A percentile compares a stretch with the other conserved stretches of the same genome.
Evolutionary conservation across 1,140 invertebrate genomes (phyloP).

Genomic region (Pinna nobilis): DNA sequence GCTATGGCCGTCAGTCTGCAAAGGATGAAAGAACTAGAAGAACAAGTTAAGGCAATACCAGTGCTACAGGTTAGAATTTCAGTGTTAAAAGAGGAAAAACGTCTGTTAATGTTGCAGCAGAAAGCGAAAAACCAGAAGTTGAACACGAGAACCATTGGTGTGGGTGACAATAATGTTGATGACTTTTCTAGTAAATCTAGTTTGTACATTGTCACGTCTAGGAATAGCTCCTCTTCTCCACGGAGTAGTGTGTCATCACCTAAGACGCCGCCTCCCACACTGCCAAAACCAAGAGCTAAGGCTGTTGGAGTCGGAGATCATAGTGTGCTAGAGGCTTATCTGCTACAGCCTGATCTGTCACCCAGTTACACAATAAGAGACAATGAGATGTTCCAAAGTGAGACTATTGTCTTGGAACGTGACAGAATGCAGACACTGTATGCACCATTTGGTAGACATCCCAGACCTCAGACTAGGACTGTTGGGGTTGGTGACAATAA

Average conservation of each 20-base stretch:
- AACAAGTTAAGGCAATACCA: slow-evolving; percentile 90
- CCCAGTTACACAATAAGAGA: slow-evolving; percentile 52
- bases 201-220: slow-evolving; percentile 18
- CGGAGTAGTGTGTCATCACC: slow-evolving; percentile 24
- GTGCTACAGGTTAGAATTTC: slow-evolving; percentile 84
- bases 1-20: slow-evolving; percentile 87
- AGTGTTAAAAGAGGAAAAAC: slow-evolving; percentile 85
- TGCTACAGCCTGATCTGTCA: slow-evolving; percentile 61
- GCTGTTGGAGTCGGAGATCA: slow-evolving; percentile 67
- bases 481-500: slow-evolving; percentile 72
- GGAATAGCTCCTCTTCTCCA: no score
- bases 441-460: slow-evolving; percentile 30
- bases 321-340: slow-evolving; percentile 63
- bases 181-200: no score
- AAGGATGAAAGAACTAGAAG: slow-evolving; percentile 86
- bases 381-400: slow-evolving; percentile 52
- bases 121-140: slow-evolving; percentile 65
- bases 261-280: slow-evolving; percentile 54
- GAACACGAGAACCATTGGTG: slow-evolving; percentile 66
- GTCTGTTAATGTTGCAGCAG: slow-evolving; percentile 80
- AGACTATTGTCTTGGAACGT: slow-evolving; percentile 51
- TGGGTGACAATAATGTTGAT: slow-evolving; percentile 66
- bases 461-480: slow-evolving; percentile 65
- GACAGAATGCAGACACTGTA: slow-evolving; percentile 42
- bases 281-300: slow-evolving; percentile 56